These are phyloP conservation scores for Prietella phreatophila DNA, from an alignment of 2,113 vertebrate genomes.

Conservation along the genomic window DNA sequence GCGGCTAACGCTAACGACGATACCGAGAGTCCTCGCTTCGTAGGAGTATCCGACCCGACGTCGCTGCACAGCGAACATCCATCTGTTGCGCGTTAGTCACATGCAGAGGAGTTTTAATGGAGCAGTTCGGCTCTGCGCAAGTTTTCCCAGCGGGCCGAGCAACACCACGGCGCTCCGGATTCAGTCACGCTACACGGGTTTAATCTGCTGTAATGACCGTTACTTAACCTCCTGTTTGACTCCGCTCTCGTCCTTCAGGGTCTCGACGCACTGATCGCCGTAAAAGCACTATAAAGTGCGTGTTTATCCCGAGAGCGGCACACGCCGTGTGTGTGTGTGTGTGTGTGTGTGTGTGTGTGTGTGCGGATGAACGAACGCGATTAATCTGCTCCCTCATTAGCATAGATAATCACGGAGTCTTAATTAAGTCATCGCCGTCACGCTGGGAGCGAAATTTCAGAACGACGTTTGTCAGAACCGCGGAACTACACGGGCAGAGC, in stretches of 20 bases:
- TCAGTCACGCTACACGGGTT: slow-evolving; percentile 15
- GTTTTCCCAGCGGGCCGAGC: slow-evolving; percentile 31
- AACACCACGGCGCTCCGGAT: neutral
- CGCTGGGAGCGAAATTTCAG: slow-evolving; percentile 39
- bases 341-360: slow-evolving; percentile 6
- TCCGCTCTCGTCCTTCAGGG: neutral
- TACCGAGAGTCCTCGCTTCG: neutral
- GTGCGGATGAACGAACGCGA: slow-evolving; percentile 55
- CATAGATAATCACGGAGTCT: slow-evolving; percentile 59
- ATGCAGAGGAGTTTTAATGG: slow-evolving; percentile 35
- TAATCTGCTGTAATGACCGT: slow-evolving; percentile 31
- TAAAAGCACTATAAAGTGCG: neutral
- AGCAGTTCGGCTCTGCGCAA: slow-evolving; percentile 25
- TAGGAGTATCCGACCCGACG: neutral
- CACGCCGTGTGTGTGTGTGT: neutral
- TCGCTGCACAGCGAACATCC: neutral
- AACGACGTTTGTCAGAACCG: slow-evolving; percentile 3
- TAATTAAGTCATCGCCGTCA: slow-evolving; percentile 59
- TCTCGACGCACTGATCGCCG: neutral
- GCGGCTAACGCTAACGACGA: neutral
- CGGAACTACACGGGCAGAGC: neutral
- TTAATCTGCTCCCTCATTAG: slow-evolving; percentile 58
- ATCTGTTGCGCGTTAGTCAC: slow-evolving; percentile 33
- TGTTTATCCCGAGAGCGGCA: slow-evolving; percentile 5
- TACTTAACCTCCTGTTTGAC: slow-evolving; percentile 23